Base-by-base conservation (phyloP, 2,888 invertebrate species). In the Hyppa rectilinea region DNA sequence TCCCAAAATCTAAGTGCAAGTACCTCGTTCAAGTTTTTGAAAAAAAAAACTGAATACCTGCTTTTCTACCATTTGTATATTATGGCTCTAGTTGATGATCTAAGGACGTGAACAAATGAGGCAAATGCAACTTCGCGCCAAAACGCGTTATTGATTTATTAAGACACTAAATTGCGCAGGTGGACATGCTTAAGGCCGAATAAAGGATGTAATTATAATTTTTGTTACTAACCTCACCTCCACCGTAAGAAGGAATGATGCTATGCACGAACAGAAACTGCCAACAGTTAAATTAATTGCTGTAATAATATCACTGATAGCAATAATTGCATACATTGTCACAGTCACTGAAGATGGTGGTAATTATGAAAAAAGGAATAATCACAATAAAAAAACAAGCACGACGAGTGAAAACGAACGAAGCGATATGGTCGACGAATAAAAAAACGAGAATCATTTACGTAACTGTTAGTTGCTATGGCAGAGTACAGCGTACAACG, bases 391-490 rank as follows among this genome's bases (percentile, higher is more conserved):
- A 83, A n/a, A 78, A 78, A 69, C 62, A 78, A 73, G 79, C 77
- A 80, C 70, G 73, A 75, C 68, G 72, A 75, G 81, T 84, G 82
- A 85, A 86, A 85, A 85, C 79, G 79, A 74, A 86, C 84, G 68
- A 78, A 77, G 79, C 84, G 75, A 82, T 82, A 86, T 80, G 79
- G 80, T 77, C 81, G 80, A 75, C 82, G 81, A 83, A 81, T 77
- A 85, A 80, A 86, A 84, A 85, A 81, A 80, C 73, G 56, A 83
- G 84, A 79, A 84, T 81, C 82, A 82, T 83, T 85, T 84, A 85
- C 82, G 84, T 85, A 87, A 89, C 86, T 83, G 88, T 71, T 76
- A 84, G 89, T 89, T 89, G 88, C 89, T 84, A 89, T 86, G 88
- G 84, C 81, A 68, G 77, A 77, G 70, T 71, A 81, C 75, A 78